Base-by-base conservation (phyloP, 2,113 vertebrate species). In the Ammodytes dubius region DNA sequence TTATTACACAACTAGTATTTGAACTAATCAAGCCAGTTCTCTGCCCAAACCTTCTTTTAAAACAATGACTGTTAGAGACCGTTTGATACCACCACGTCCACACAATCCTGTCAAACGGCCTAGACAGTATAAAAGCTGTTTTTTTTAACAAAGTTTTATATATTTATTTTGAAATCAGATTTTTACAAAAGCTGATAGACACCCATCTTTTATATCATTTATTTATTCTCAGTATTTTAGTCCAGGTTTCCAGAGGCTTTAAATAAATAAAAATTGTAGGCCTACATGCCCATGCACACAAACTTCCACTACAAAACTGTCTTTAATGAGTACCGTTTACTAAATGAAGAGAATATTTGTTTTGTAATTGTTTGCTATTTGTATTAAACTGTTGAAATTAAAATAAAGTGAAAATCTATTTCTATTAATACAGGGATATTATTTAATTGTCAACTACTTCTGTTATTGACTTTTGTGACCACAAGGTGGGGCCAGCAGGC, bases 361-460 rank as follows among this genome's bases (percentile, higher is more conserved):
- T 91, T 82, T 89, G 13, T 85, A 82, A 77, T 70, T 56, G 63
- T 83, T 78, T 84, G 37, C n/a, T 59, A 81, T 68, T 61, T 90
- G 69, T 89, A 69, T 35, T 27, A 2, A 80, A 60, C 6, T 74
- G 17, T 75, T 74, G 19, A 77, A 83, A 77, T 74, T 27, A 12
- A 61, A 81, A 83, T 73, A 82, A 85, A 82, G 39, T 46, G 13
- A 70, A 80, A 54, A 57, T 45, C 0, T 14, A 52, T 35, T 58
- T 40, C 9, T 67, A 11, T 43, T 9, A 2, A 3, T 46, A 68
- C 27, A 37, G 17, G 5, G 54, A 49, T 72, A n/a, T 59, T 52
- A 52, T 35, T 12, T 11, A 50, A 42, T 4, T 6, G 7, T 9
- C 15, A 13, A 11, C 6, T 58, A 6, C 40, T 2, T 6, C 10